Percentiles rank a stretch among this genome's conserved stretches.
Conservation (phyloP, 2,113 vertebrate species). For the Tor tambroides region DNA sequence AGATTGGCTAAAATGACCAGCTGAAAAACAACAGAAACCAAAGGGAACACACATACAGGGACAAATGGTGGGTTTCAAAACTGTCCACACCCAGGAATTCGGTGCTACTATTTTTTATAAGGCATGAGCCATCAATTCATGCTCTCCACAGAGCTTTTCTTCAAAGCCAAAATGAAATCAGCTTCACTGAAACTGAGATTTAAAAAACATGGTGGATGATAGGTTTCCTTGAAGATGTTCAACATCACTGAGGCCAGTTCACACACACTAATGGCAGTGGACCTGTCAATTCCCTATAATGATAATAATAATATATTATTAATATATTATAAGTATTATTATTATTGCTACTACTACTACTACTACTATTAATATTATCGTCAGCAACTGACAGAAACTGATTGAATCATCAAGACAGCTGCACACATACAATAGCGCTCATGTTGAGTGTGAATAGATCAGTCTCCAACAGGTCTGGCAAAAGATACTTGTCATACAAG, state of each 20-base stretch:
- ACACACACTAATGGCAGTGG: not conserved
- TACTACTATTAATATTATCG: too few species aligned
- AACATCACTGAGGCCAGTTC: not conserved
- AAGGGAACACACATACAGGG: not conserved
- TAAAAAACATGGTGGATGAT: not conserved
- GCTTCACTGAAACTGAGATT: not conserved
- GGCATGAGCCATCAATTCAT: not conserved
- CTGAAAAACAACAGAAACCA: slow-evolving; percentile 1
- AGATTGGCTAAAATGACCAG: not conserved
- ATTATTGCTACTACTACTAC: too few species aligned
- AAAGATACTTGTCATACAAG: slow-evolving; percentile 67
- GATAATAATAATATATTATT: not conserved
- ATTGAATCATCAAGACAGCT: not conserved
- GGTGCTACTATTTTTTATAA: not conserved
- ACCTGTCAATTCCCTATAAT: not conserved
- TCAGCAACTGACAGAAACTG: not conserved
- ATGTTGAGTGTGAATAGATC: slow-evolving; percentile 12
- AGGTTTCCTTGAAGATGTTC: not conserved
- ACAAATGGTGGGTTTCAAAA: slow-evolving; percentile 1
- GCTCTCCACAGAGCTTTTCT: not conserved
- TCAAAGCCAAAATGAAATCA: not conserved
- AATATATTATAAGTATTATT: too few species aligned
- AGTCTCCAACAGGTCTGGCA: slow-evolving; percentile 61
- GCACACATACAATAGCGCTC: slow-evolving; percentile 35
- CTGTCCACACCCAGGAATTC: not conserved